A percentile compares a stretch with the other conserved stretches of the same genome.
Evolutionary conservation across 2,797 vertebrate genomes (phyloP).

Genomic region (Clarias pachynema): DNA sequence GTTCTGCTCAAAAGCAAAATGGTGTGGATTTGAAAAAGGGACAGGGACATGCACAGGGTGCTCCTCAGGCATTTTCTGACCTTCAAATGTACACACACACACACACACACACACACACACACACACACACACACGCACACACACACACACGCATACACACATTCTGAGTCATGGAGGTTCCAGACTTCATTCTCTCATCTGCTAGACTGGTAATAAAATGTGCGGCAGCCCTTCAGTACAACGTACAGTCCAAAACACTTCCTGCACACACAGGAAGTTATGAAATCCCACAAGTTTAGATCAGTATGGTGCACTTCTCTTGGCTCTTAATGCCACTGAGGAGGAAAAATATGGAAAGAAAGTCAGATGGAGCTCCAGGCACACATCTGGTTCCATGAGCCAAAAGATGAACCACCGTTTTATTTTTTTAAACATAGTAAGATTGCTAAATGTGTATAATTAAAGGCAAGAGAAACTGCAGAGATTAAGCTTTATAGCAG

Average conservation of each 20-base stretch:
- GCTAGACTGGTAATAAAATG: background rate
- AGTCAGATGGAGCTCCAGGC: slow-evolving; percentile 73
- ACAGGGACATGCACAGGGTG: slow-evolving; percentile 28
- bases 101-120: slow-evolving; percentile 32
- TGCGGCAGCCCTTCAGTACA: background rate
- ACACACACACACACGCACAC: slow-evolving; percentile 46
- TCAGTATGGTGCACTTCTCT: background rate
- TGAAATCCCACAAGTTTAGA: background rate
- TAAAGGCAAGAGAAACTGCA: background rate
- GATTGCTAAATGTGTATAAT: slow-evolving; percentile 8
- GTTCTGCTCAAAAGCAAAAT: slow-evolving; percentile 39
- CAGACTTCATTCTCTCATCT: slow-evolving; percentile 33
- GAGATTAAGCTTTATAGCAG: slow-evolving; percentile 61
- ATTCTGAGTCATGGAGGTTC: slow-evolving; percentile 36
- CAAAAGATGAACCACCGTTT: slow-evolving; percentile 76
- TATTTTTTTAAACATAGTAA: background rate
- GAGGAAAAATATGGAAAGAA: slow-evolving; percentile 67
- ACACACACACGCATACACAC: background rate
- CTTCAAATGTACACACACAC: slow-evolving; percentile 60
- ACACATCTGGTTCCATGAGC: slow-evolving; percentile 76
- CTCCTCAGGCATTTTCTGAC: slow-evolving; percentile 60
- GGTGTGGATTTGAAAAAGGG: background rate
- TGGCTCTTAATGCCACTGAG: slow-evolving; percentile 61
- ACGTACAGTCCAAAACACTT: background rate
- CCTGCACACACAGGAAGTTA: slow-evolving; percentile 8